Conservation (phyloP, 2,797 vertebrate species). For the Cuniculus paca region DNA sequence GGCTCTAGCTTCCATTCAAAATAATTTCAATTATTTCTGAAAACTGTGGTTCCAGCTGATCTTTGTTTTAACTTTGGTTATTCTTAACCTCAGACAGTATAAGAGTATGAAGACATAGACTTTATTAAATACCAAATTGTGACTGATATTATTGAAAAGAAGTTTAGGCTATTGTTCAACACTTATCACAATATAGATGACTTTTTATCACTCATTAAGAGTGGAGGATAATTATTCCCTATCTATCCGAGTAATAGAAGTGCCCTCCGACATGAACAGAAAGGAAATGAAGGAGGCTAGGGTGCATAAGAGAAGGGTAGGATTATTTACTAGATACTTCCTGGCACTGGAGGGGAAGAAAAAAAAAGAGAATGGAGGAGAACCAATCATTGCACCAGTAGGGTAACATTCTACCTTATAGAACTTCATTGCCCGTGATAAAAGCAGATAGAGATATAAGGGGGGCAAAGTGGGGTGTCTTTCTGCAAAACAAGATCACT, state of each 20-base stretch:
- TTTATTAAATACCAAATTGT: background rate
- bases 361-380: background rate
- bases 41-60: background rate
- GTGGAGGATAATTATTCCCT: background rate
- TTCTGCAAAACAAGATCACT: slow-evolving; percentile 27
- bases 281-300: background rate
- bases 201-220: background rate
- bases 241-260: background rate
- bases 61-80: slow-evolving; percentile 7
- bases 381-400: background rate
- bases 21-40: background rate
- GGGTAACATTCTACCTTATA: background rate
- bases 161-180: background rate
- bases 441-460: background rate
- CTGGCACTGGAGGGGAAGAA: background rate
- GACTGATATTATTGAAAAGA: background rate
- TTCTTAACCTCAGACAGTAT: slow-evolving; percentile 37
- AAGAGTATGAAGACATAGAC: background rate
- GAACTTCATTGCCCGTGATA: background rate
- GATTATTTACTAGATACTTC: background rate
- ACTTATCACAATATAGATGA: background rate
- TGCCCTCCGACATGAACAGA: background rate
- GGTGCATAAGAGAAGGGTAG: background rate
- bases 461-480: slow-evolving; percentile 15
- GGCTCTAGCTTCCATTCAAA: background rate